Evolutionary conservation across 2,113 vertebrate species (phyloP).

Genomic region (Protobothrops flavoviridis): DNA sequence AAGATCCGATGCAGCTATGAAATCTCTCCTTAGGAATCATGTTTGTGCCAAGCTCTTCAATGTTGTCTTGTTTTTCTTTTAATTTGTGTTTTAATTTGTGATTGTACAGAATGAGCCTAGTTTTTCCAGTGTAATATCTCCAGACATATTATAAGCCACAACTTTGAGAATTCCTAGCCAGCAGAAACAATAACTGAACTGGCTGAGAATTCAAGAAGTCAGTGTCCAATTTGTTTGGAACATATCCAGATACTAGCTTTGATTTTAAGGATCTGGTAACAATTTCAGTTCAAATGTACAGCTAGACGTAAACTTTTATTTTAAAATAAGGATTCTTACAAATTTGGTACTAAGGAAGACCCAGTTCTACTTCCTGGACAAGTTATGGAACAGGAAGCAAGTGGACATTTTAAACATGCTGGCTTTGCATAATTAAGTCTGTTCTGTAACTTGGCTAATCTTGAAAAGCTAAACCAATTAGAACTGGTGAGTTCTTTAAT

Average conservation of each 20-base stretch:
- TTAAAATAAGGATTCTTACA: not conserved
- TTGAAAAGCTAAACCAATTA: not conserved
- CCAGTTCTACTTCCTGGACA: not conserved
- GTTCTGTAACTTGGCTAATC: not conserved
- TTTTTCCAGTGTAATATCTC: not conserved
- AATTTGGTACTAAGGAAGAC: not conserved
- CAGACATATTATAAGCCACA: not conserved
- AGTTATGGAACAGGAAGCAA: not conserved
- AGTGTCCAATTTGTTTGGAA: not conserved
- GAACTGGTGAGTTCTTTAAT: not conserved
- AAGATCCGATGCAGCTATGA: not conserved
- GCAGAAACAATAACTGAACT: not conserved
- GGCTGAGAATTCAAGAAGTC: not conserved
- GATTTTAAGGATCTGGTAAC: no score
- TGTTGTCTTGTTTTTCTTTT: not conserved
- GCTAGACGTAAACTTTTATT: not conserved
- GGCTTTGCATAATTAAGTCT: not conserved
- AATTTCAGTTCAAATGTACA: not conserved
- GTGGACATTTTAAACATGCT: not conserved
- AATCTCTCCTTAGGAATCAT: not conserved
- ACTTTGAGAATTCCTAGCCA: not conserved
- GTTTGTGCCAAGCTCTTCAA: not conserved
- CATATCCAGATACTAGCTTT: not conserved
- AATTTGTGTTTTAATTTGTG: not conserved
- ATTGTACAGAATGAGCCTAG: not conserved